Evolutionary conservation across 1,140 invertebrate genomes (phyloP), one percentile per base, ranked within the genome.

Genomic region (Drosophila mauritiana): DNA sequence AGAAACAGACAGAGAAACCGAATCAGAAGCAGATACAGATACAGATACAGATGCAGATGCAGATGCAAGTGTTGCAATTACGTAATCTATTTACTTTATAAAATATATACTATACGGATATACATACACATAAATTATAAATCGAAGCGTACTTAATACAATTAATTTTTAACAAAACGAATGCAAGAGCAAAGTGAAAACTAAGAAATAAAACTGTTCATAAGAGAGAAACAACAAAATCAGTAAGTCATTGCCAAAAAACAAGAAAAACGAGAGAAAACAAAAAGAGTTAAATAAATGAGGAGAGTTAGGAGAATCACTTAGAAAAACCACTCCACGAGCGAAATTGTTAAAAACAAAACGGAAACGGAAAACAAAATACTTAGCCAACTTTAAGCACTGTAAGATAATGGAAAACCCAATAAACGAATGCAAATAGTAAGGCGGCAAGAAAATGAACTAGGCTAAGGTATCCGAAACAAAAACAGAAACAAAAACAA

Each of bases 41-140:
- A 17, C 17, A 37, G 12, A 37, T 37, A 13, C 46, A 45, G 25
- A 61, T 25, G 17, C 45, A 42, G 36, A 17, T 7, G 37, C 52
- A 58, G 37, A 62, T 56, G 76, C 69, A 85, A 65, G 67, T 88
- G 79, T 86, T 86, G 79, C 79, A 86, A 86, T 88, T 86, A 88
- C 83, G 83, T 86, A 86, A 86, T 88, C 79, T 86, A 86, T 88
- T 86, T 86, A 86, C 83, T 86, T 86, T 86, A 86, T 80, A 88
- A 70, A 79, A 58, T 68, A 81, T 78, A 77, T 67, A 85, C 57
- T 80, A 78, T 85, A 81, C 64, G 73, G 59, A 78, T 81, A 81
- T 69, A 81, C 75, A 86, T 78, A 84, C 59, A 85, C 68, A 81
- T 78, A 88, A 82, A 51, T 76, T 86, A 76, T 73, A 69, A 70